A percentile compares a stretch with the other conserved stretches of the same genome.
Conservation (phyloP, 2,797 vertebrate genomes). For the Lagorchestes hirsutus region DNA sequence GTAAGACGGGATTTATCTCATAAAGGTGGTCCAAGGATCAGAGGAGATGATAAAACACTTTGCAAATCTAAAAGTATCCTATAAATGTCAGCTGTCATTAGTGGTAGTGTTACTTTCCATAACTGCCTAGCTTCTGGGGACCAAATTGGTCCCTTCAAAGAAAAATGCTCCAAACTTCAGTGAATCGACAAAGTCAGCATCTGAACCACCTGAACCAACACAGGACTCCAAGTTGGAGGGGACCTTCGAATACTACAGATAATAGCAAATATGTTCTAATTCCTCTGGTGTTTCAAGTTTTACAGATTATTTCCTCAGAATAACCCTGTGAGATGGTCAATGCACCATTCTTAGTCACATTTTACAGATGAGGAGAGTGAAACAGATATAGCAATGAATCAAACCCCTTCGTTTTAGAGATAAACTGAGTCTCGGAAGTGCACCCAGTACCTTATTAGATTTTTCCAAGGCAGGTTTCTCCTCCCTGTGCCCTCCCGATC, state of each 20-base stretch:
- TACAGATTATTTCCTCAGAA: neutral
- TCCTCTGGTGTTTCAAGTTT: neutral
- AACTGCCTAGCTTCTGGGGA: neutral
- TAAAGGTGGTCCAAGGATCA: neutral
- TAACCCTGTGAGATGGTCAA: neutral
- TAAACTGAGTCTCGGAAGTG: neutral
- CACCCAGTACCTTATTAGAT: conserved; percentile 85
- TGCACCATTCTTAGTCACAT: neutral
- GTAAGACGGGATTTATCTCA: neutral
- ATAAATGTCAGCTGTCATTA: neutral
- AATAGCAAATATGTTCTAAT: neutral
- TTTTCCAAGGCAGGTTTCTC: conserved; percentile 65
- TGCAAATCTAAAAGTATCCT: neutral
- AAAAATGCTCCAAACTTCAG: neutral
- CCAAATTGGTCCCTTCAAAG: neutral
- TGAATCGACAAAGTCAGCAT: neutral
- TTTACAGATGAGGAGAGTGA: neutral
- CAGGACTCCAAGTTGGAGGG: neutral
- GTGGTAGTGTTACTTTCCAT: neutral
- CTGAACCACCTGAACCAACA: neutral
- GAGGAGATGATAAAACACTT: neutral
- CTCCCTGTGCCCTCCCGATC: conserved; percentile 60
- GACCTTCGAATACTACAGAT: neutral
- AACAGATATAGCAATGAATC: neutral
- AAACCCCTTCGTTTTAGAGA: neutral